These are phyloP conservation scores for Dryobates pubescens DNA, from an alignment of 2,797 vertebrate genomes.

Conservation along the genomic window DNA sequence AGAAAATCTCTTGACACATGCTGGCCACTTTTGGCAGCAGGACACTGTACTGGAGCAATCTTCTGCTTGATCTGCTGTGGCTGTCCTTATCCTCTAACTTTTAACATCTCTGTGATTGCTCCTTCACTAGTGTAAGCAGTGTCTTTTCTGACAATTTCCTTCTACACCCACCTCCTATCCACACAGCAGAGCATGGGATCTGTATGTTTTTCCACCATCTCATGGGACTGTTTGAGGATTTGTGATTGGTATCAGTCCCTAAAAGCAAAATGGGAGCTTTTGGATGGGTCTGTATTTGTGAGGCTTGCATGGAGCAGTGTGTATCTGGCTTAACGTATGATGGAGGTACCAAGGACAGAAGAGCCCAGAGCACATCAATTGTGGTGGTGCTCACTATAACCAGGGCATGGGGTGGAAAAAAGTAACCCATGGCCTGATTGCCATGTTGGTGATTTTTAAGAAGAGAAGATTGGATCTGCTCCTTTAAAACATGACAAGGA, in stretches of 20 bases:
- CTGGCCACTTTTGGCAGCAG: background rate
- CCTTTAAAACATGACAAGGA: background rate
- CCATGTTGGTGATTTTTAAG: background rate
- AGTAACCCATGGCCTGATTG: rapidly evolving
- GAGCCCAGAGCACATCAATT: background rate
- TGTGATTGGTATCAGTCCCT: background rate
- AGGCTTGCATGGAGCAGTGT: background rate
- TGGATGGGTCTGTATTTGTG: background rate
- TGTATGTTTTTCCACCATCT: background rate
- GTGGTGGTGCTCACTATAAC: background rate
- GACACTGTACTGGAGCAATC: background rate
- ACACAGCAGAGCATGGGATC: background rate
- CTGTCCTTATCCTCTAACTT: background rate
- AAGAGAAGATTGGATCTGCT: background rate
- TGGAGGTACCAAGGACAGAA: background rate
- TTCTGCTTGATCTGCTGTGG: background rate
- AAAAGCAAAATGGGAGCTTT: background rate
- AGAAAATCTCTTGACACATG: background rate
- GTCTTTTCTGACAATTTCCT: background rate
- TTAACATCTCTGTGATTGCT: background rate
- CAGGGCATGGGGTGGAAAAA: background rate
- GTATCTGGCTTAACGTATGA: background rate
- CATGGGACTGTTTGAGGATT: rapidly evolving
- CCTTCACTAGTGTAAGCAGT: background rate
- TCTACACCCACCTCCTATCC: background rate